These are phyloP conservation scores for Notolepis coatsorum DNA, from an alignment of 2,797 vertebrate species.

Conservation along the genomic window DNA sequence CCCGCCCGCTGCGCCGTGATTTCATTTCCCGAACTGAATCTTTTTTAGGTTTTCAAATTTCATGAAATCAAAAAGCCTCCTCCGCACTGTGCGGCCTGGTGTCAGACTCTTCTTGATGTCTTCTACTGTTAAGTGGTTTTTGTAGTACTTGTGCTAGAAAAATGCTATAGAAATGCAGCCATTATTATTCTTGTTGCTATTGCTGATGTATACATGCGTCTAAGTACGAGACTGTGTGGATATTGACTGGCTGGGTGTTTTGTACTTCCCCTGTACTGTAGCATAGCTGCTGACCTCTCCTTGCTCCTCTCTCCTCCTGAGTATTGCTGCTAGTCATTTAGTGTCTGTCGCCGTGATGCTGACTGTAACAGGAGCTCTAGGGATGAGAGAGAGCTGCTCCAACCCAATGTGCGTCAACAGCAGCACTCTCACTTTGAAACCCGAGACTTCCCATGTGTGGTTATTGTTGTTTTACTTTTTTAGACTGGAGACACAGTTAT, in stretches of 20 bases:
- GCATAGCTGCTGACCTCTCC: constrained; percentile 53
- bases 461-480: constrained; percentile 27
- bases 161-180: no score
- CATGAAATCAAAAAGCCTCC: no score
- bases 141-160: no score
- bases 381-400: constrained; percentile 41
- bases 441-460: constrained; percentile 27
- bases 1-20: no score
- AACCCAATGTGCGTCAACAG: constrained; percentile 46
- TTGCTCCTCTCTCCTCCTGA: constrained; percentile 42
- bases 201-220: no score
- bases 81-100: no score
- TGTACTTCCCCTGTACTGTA: constrained; percentile 16
- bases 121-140: no score
- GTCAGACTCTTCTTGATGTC: no score
- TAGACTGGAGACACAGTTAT: constrained; percentile 8
- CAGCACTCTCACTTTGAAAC: constrained; percentile 41
- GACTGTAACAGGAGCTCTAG: constrained; percentile 56
- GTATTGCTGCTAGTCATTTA: constrained; percentile 57
- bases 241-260: constrained; percentile 3
- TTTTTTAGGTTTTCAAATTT: no score
- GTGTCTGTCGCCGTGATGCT: constrained; percentile 59
- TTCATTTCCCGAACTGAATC: no score
- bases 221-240: no score
- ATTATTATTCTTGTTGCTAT: no score